These are phyloP conservation scores for Dascillus cervinus DNA, from an alignment of 2,888 invertebrate species.

Conservation along the genomic window DNA sequence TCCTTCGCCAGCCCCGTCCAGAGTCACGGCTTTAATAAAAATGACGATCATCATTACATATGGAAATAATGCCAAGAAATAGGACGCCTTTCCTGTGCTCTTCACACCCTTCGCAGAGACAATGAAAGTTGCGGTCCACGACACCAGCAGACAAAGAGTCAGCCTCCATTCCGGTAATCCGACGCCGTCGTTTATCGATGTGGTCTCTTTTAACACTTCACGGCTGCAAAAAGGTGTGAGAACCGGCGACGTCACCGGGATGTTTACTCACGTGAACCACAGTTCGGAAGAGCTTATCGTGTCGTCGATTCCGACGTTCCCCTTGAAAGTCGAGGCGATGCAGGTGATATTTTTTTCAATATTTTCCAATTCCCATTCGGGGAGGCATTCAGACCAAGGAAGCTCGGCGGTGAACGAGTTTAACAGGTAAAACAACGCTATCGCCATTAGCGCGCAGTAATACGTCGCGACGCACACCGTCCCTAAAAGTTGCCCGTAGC, in stretches of 20 bases:
- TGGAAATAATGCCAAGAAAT: constrained; percentile 84
- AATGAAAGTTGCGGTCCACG: constrained; percentile 63
- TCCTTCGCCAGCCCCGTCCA: constrained; percentile 68
- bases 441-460: constrained; percentile 67
- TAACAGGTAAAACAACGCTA: constrained; percentile 65
- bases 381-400: constrained; percentile 65
- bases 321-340: constrained; percentile 8
- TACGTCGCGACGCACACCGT: constrained; percentile 63
- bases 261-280: constrained; percentile 30
- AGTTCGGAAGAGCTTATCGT: constrained; percentile 10
- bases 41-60: constrained; percentile 70
- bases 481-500: constrained; percentile 57
- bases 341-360: constrained; percentile 9
- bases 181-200: constrained; percentile 42
- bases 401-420: constrained; percentile 62
- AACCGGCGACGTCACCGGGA: neutral
- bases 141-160: constrained; percentile 54
- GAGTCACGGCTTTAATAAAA: constrained; percentile 56
- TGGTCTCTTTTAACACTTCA: constrained; percentile 47
- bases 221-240: constrained; percentile 39
- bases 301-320: neutral
- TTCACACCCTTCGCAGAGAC: constrained; percentile 67
- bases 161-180: constrained; percentile 61
- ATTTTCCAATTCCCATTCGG: constrained; percentile 43
- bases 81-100: constrained; percentile 75